Evolutionary conservation across 2,113 vertebrate genomes (phyloP).

Genomic region (Mobula hypostoma): DNA sequence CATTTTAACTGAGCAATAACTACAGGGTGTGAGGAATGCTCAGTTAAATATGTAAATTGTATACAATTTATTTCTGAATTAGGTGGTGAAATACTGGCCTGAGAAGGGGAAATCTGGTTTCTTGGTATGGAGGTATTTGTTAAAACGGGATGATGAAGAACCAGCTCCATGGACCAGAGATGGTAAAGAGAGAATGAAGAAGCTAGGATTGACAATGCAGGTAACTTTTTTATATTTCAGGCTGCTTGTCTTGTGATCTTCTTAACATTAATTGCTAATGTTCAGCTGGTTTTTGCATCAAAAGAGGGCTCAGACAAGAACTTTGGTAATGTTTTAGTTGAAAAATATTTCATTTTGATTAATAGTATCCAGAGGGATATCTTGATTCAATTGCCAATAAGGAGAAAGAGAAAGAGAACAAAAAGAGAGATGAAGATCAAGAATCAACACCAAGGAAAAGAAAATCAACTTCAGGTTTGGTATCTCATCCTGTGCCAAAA

Average conservation of each 20-base stretch:
- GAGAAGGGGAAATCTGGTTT: conserved; percentile 94
- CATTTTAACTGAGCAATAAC: neutral
- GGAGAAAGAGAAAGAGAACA: conserved; percentile 86
- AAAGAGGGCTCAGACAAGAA: neutral
- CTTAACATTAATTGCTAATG: neutral
- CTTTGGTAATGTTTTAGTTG: neutral
- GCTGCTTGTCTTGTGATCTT: neutral
- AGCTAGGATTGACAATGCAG: conserved; percentile 86
- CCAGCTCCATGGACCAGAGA: conserved; percentile 90
- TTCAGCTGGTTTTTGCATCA: neutral
- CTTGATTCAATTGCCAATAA: conserved; percentile 72
- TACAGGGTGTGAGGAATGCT: neutral
- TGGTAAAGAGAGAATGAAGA: conserved; percentile 86
- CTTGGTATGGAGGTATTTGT: conserved; percentile 86
- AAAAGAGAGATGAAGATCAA: conserved; percentile 49
- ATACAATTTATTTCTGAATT: neutral
- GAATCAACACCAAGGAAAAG: conserved; percentile 65
- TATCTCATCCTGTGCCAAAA: neutral
- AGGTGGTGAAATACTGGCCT: conserved; percentile 95
- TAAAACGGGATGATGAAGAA: conserved; percentile 82
- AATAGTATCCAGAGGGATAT: conserved; percentile 90
- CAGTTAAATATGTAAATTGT: neutral
- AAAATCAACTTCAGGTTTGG: conserved; percentile 63
- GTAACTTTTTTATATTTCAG: conserved; percentile 50
- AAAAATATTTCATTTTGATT: neutral